Evolutionary conservation across 2,113 vertebrate genomes (phyloP), one percentile per base, ranked within the genome.

Genomic region (Falco punctatus): DNA sequence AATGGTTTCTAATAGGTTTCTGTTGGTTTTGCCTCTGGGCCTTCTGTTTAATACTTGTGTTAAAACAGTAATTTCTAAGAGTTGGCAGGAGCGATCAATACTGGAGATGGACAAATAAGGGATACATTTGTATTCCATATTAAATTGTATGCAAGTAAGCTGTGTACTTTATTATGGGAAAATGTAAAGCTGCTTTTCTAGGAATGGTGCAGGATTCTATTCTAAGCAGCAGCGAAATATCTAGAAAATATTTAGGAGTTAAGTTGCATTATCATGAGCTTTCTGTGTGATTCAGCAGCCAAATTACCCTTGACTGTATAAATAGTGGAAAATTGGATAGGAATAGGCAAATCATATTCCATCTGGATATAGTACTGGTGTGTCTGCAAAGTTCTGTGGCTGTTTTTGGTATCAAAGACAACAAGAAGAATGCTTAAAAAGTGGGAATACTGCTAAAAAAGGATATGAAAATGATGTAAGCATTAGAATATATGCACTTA

Each of bases 321-420:
- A 97, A 92, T 73, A 97, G 95, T 65, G 93, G 94, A 81, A 94
- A 91, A 96, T 96, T 86, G 92, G 95, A 80, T 70, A 71, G 95
- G 88, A 95, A 92, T 55, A 91, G 80, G 95, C 75, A 91, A 86
- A 92, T 95, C 52, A 22, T 83, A 33, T 78, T 38, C 93, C 94
- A 92, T 88, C 95, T 96, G 93, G 86, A 93, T 90, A 49, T 71
- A 35, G 86, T 38, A 28, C 20, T 86, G 77, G 90, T 51, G 77
- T n/a, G 80, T 73, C 91, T 88, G 89, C 75, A 33, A n/a, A 64
- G 81, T 82, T 20, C 38, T 48, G 40, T 3, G 82, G 40, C 86
- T 96, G 93, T 72, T 95, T 95, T 88, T 86, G 92, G 86, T 32
- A 46, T 78, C 72, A 73, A 22, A 73, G 46, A 51, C 70, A 74